Conservation (phyloP, 2,797 vertebrate species). For the Amniataba percoides region DNA sequence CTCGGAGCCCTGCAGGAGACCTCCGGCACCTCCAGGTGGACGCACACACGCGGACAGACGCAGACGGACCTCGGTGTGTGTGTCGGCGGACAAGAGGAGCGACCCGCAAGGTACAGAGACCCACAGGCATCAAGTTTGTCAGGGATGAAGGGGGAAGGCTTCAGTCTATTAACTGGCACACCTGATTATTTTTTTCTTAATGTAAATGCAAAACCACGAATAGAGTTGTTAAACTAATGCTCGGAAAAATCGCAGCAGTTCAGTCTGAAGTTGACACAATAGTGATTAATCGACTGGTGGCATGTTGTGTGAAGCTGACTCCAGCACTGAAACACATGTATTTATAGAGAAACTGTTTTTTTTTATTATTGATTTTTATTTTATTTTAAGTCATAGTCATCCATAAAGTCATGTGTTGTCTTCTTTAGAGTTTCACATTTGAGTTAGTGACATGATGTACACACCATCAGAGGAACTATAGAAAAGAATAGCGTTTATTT, state of each 20-base stretch:
- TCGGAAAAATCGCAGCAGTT: background rate
- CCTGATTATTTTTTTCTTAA: accelerated
- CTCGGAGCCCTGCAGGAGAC: slow-evolving; percentile 2
- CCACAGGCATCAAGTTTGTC: background rate
- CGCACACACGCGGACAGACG: slow-evolving; percentile 1
- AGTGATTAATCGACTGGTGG: slow-evolving; percentile 21
- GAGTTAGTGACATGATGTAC: background rate
- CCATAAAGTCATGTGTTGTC: background rate
- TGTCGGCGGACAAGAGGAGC: slow-evolving; percentile 27
- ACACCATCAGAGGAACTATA: background rate
- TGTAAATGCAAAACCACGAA: background rate
- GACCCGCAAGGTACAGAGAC: slow-evolving; percentile 27
- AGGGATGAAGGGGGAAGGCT: background rate
- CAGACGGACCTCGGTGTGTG: background rate
- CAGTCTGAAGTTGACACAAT: slow-evolving; percentile 14
- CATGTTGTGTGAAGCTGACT: slow-evolving; percentile 37
- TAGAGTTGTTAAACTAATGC: background rate
- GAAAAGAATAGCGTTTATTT: background rate
- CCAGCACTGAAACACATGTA: too few relatives aligned
- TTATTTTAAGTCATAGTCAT: background rate
- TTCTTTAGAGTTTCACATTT: background rate
- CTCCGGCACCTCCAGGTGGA: slow-evolving; percentile 29
- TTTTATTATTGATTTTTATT: too few relatives aligned
- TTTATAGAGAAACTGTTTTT: too few relatives aligned
- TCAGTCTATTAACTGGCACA: background rate